Conservation (phyloP, 2,113 vertebrate species). For the Emydocephalus ijimae region DNA sequence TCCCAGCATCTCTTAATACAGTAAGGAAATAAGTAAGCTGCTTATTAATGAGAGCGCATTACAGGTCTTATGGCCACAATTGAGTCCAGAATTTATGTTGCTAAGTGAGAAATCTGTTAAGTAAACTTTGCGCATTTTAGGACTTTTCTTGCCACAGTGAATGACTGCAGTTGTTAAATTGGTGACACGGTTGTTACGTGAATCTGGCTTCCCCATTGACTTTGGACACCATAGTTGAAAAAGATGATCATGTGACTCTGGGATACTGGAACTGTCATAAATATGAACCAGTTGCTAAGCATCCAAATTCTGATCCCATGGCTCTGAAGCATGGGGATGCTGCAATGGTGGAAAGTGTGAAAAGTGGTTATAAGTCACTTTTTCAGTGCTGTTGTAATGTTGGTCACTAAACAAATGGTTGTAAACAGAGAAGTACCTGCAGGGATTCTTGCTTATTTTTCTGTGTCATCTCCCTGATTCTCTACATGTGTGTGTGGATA, state of each 20-base stretch:
- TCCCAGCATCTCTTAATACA: neutral
- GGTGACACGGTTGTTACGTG: neutral
- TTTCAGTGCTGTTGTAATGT: neutral
- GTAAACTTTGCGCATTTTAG: neutral
- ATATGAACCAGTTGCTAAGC: neutral
- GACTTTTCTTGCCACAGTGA: neutral
- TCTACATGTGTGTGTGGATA: neutral
- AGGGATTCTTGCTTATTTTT: neutral
- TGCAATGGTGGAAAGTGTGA: neutral
- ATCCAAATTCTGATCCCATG: neutral
- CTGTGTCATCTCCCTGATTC: neutral
- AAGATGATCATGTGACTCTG: neutral
- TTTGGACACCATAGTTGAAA: neutral
- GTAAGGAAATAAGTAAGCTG: neutral
- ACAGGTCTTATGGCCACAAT: neutral
- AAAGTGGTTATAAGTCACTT: neutral
- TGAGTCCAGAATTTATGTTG: neutral
- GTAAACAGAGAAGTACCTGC: neutral
- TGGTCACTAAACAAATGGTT: neutral
- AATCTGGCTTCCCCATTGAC: neutral
- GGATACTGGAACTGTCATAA: neutral
- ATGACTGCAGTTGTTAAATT: too few species aligned
- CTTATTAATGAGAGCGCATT: neutral
- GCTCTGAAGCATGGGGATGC: neutral
- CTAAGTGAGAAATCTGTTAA: neutral